Evolutionary conservation across 2,113 vertebrate genomes (phyloP).

Genomic region (Columbina picui): DNA sequence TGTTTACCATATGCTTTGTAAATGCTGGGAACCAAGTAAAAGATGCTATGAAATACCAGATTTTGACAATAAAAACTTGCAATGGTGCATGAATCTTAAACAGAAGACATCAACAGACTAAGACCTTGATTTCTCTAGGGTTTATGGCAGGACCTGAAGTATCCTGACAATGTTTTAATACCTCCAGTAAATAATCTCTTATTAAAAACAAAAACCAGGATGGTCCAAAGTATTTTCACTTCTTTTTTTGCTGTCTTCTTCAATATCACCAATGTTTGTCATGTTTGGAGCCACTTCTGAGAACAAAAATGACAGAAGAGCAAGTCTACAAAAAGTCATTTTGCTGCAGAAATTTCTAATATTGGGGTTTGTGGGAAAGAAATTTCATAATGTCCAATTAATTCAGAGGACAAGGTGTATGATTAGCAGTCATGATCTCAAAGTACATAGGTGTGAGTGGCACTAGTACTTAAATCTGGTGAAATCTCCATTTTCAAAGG

Average conservation of each 20-base stretch:
- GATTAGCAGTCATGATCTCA: not conserved
- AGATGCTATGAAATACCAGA: not conserved
- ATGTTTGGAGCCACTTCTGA: not conserved
- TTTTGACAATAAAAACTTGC: not conserved
- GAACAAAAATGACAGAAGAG: not conserved
- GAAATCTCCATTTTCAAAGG: not conserved
- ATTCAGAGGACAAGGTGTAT: not conserved
- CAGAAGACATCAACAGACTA: not conserved
- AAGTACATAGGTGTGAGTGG: not conserved
- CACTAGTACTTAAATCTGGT: not conserved
- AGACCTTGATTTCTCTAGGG: not conserved
- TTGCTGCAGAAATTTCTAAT: not conserved
- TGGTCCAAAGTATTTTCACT: not conserved
- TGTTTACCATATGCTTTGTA: not conserved
- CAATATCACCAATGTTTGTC: not conserved
- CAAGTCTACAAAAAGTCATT: not conserved
- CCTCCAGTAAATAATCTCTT: not conserved
- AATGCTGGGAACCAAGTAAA: not conserved
- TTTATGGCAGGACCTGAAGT: not conserved
- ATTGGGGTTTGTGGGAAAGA: not conserved
- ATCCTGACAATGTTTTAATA: not conserved
- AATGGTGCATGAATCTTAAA: not conserved
- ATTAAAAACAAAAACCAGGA: not conserved
- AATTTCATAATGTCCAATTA: not conserved
- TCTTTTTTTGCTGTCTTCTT: not conserved